Evolutionary conservation across 2,113 vertebrate genomes (phyloP), one percentile per base, ranked within the genome.

Genomic region (Bubo blakistoni): DNA sequence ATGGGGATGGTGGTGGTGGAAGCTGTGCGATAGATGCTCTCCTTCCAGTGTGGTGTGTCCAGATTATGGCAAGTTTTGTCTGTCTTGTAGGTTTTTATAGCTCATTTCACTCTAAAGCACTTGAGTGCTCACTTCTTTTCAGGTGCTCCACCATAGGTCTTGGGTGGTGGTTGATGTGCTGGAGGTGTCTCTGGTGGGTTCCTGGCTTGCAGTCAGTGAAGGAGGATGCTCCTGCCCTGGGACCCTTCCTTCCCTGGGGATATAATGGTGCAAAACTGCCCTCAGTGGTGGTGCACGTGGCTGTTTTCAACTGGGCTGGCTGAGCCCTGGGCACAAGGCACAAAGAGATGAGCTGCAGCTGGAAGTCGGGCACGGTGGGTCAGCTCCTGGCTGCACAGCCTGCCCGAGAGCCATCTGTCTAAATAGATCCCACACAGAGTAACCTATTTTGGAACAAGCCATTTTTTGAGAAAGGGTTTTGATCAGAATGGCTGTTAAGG

Each of bases 341-440:
- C 18, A 18, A 78, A 76, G 51, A 58, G 19, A 19, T 54, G 63
- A 69, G 42, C 32, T 34, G 54, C 32, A n/a, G 55, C 13, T 58
- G 69, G 55, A 67, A 46, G 29, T 22, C 0, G 0, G 62, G 51
- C 62, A 55, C 0, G 2, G 10, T 2, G 4, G 54, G 54, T 38
- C 71, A 62, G 12, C 17, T 81, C 30, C 63, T 55, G 63, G 13
- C 40, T 36, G 65, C 38, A 47, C 65, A 72, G 30, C 34, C 58
- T 66, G n/a, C 47, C 58, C 8, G 1, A 61, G 57, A 81, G 30
- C 49, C 29, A 21, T 25, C 51, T 54, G 29, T 29, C 34, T 51
- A 81, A 17, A n/a, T 3, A 58, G 51, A 58, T 52, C 57, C 57
- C 29, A 32, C 15, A 15, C 10, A 58, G 55, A 59, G 54, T 15